Evolutionary conservation across 2,113 vertebrate species (phyloP).

Genomic region (Thamnaconus septentrionalis): DNA sequence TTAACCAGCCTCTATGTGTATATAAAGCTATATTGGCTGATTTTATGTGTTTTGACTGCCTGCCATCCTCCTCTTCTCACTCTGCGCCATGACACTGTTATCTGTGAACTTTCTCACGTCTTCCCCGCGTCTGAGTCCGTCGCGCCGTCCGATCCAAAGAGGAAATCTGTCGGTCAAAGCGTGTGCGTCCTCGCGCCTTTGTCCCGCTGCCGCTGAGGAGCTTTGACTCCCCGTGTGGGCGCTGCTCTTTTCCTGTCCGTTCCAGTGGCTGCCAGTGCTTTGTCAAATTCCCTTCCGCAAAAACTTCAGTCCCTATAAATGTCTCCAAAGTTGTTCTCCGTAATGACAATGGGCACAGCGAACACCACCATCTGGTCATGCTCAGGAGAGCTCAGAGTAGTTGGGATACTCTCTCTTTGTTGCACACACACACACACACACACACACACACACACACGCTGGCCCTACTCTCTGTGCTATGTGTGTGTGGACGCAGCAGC

Average conservation of each 20-base stretch:
- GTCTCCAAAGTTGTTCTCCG: constrained; percentile 19
- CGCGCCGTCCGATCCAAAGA: background rate
- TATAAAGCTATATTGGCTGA: too few species aligned
- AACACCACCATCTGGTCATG: constrained; percentile 30
- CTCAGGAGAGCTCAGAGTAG: constrained; percentile 26
- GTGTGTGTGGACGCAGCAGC: background rate
- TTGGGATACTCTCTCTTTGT: background rate
- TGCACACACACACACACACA: constrained; percentile 14
- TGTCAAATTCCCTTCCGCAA: constrained; percentile 1
- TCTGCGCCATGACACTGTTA: background rate
- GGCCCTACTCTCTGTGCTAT: background rate
- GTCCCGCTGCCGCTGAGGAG: background rate
- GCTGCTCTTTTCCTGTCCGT: background rate
- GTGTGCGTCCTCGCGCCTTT: constrained; percentile 1
- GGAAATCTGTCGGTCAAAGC: constrained; percentile 13
- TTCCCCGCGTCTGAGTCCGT: constrained; percentile 23
- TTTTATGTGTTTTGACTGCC: constrained; percentile 3
- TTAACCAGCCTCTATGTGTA: too few species aligned
- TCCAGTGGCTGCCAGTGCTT: background rate
- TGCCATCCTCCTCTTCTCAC: background rate
- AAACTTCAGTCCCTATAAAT: constrained; percentile 1
- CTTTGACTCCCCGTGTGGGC: constrained; percentile 1
- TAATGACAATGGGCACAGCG: constrained; percentile 17
- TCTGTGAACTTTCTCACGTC: constrained; percentile 29
- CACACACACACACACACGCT: constrained; percentile 15